Base-by-base conservation (phyloP, 2,888 invertebrate genomes). In the Xestobium rufovillosum region DNA sequence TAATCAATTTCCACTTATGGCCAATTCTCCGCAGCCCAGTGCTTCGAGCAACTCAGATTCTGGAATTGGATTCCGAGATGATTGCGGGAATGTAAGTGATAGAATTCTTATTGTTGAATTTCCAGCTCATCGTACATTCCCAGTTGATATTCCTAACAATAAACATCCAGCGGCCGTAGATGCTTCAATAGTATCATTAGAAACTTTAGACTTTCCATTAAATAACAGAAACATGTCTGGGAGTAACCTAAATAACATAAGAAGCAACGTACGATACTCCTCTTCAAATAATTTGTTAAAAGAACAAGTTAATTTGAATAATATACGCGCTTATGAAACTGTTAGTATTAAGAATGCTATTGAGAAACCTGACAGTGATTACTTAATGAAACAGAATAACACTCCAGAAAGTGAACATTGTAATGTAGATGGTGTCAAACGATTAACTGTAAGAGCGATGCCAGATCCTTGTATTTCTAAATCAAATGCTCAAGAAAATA, bases 1-100 rank as follows among this genome's bases (percentile, higher is more conserved):
- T 3, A 69, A 73, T 37, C 67, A 67, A 11, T 69, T 70, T 16
- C 72, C 72, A 36, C 67, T 74, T 29, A 65, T 76, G 1, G 81
- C 83, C 0, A 80, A 83, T 52, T 89, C 89, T 0, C 88, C 89
- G 0, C 88, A 88, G 50, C 88, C 87, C 0, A 88, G 87, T 58
- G 84, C 87, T 12, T 91, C 90, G 0, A 91, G 90, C 51, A 94
- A 92, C 61, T 91, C 91, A 38, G 95, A 95, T 61, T 94, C 92
- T 2, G 94, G 95, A 0, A 91, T 95, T 42, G 94, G 94, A 0
- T 92, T 92, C 54, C 79, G 89, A 45, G 91, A 91, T 52, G 90
- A 92, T 52, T 83, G 83, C 52, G 78, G 83, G 6, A 85, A 85
- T 54, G 79, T 87, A 34, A 84, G 85, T 0, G 88, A 87, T 59